Evolutionary conservation across 2,888 invertebrate genomes (phyloP).

Genomic region (Ectobius pallidus): DNA sequence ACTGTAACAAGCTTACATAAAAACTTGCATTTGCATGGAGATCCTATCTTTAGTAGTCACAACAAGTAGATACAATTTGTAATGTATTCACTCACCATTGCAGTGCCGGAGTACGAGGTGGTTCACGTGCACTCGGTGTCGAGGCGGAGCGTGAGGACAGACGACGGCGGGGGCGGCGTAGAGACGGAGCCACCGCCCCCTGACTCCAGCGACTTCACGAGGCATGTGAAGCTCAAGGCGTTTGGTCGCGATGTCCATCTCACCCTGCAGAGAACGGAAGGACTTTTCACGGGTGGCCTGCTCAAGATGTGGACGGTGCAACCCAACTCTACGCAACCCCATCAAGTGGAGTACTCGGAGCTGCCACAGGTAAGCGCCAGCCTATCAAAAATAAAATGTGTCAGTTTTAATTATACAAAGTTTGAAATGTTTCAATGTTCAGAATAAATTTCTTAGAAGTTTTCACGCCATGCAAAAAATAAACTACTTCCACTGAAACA

Average conservation of each 20-base stretch:
- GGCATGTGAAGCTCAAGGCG: conserved; percentile 72
- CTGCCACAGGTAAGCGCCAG: conserved; percentile 69
- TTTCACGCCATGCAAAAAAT: too few species aligned
- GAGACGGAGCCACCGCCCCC: conserved; percentile 50
- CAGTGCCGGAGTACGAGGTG: conserved; percentile 84
- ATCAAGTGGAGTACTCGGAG: conserved; percentile 81
- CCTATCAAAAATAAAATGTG: too few species aligned
- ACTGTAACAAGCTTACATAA: too few species aligned
- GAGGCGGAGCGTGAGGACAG: conserved; percentile 55
- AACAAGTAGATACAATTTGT: too few species aligned
- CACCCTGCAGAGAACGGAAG: conserved; percentile 74
- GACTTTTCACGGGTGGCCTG: conserved; percentile 77
- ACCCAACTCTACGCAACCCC: conserved; percentile 76
- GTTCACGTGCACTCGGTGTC: conserved; percentile 69
- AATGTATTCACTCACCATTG: conserved; percentile 47
- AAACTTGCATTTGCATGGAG: too few species aligned
- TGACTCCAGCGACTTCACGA: conserved; percentile 49
- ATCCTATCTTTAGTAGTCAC: too few species aligned
- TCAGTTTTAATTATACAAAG: too few species aligned
- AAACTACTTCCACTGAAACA: too few species aligned
- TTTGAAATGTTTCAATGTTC: too few species aligned
- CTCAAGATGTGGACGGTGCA: conserved; percentile 83
- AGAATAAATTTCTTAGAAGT: too few species aligned
- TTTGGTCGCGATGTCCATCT: conserved; percentile 80
- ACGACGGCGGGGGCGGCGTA: conserved; percentile 44